Conservation (phyloP, 2,888 invertebrate genomes). For the Caenorhabditis sp. region DNA sequence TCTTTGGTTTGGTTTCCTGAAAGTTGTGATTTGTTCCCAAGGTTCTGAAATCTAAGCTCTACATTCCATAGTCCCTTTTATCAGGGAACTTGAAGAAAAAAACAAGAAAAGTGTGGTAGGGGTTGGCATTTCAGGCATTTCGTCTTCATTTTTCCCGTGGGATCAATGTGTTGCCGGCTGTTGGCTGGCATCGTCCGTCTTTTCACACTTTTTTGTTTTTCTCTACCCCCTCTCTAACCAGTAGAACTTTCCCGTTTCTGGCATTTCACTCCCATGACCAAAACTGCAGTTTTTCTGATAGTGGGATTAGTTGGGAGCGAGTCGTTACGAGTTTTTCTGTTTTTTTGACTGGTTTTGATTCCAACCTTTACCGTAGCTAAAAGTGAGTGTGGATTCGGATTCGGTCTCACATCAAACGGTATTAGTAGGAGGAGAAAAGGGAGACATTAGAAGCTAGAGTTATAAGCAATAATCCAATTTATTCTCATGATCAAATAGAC, state of each 20-base stretch:
- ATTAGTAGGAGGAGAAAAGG: no score
- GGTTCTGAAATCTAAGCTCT: no score
- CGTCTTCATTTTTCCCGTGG: conserved; percentile 45
- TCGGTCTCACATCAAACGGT: no score
- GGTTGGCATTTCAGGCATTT: conserved; percentile 30
- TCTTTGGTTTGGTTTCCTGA: neutral
- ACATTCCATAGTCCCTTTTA: conserved; percentile 16
- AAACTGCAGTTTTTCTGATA: conserved; percentile 47
- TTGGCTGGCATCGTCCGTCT: conserved; percentile 27
- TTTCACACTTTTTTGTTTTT: conserved; percentile 50
- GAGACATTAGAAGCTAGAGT: conserved; percentile 29
- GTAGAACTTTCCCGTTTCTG: conserved; percentile 20
- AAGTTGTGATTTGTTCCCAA: no score
- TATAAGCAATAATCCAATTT: conserved; percentile 44
- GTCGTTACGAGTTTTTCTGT: conserved; percentile 3
- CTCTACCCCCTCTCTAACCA: conserved; percentile 1
- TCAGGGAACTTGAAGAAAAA: neutral
- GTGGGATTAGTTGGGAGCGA: conserved; percentile 44
- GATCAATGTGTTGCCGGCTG: conserved; percentile 52
- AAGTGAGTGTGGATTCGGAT: no score
- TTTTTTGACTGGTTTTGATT: no score
- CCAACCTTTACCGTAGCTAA: no score
- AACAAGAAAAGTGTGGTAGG: conserved; percentile 2
- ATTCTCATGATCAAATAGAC: conserved; percentile 34
- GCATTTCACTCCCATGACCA: conserved; percentile 3